These are phyloP conservation scores for Epizoanthus scotinus DNA, from an alignment of 92 coral and sea anemone species.

Conservation along the genomic window DNA sequence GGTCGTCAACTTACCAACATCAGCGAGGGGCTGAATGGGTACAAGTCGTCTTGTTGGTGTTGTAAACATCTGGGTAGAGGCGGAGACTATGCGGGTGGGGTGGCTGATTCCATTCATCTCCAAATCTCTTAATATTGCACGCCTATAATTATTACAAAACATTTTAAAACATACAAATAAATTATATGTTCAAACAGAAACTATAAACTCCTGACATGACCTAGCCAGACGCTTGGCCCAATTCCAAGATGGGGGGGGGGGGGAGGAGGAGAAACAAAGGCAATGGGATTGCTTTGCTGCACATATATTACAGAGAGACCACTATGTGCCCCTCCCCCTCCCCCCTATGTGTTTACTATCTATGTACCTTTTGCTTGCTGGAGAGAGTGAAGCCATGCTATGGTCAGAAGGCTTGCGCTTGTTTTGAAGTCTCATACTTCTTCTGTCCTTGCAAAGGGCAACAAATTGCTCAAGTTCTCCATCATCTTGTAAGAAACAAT, in stretches of 20 bases:
- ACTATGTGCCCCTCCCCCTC: no score
- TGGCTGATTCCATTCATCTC: conserved; percentile 70
- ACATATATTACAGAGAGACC: no score
- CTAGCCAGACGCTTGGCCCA: no score
- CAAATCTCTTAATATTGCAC: conserved; percentile 29
- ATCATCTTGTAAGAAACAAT: conserved; percentile 51
- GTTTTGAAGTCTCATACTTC: conserved; percentile 63
- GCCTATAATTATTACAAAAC: conserved; percentile 10
- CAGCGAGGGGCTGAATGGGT: conserved; percentile 76
- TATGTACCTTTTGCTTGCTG: conserved; percentile 73
- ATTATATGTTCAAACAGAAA: no score
- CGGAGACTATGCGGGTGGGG: conserved; percentile 76
- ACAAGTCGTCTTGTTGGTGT: conserved; percentile 84
- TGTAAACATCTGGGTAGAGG: conserved; percentile 96
- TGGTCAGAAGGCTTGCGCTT: conserved; percentile 68
- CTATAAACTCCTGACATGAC: no score
- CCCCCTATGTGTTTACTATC: no score
- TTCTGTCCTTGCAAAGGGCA: conserved; percentile 62
- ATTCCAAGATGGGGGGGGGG: no score
- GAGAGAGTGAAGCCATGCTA: conserved; percentile 53
- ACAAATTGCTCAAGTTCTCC: conserved; percentile 59
- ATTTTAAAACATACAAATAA: background rate
- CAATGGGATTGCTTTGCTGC: no score
- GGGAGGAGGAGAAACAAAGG: no score
- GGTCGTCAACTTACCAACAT: conserved; percentile 68